Base-by-base conservation (phyloP, 2,113 vertebrate species). In the Bucco capensis region DNA sequence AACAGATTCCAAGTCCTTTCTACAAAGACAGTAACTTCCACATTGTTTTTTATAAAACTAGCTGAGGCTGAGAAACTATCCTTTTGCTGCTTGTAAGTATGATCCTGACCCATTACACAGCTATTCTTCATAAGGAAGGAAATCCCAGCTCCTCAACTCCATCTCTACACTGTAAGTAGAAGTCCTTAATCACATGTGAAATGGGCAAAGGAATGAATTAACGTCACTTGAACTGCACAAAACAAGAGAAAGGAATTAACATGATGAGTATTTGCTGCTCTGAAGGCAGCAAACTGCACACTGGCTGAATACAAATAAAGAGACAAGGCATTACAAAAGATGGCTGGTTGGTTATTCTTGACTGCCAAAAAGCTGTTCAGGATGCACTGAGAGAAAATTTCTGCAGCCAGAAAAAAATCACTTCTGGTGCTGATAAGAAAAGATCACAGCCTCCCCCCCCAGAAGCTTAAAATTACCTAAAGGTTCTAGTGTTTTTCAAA, bases 271-370 rank as follows among this genome's bases (percentile, higher is more conserved):
- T 83, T 95, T 86, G 40, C 50, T 93, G 38, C 56, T 72, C 44
- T 92, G 83, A 49, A 86, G 71, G 71, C 75, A 88, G 65, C 62
- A 94, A 95, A 92, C 84, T 90, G 75, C 57, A 93, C 53, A 79
- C 50, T 40, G 49, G 18, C 31, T 74, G 62, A 94, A 91, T 56
- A 82, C 49, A 95, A 94, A 85, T 9, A 83, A 54, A 92, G 72
- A 88, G 47, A 84, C 14, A 91, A 60, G 0, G 3, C 80, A 83
- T 71, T 66, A 35, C 23, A 92, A 79, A 82, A 83, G 57, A 54
- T 9, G 44, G 50, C 14, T 93, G 92, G 92, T 75, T 85, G 88
- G 70, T 75, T 92, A 72, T 64, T 88, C 33, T 62, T 11, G 2
- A 38, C 51, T 89, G 64, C 47, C 50, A 78, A 62, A 86, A 78